These are phyloP conservation scores for Drosophila multiciliata DNA, from an alignment of 2,888 invertebrate genomes.

Conservation along the genomic window DNA sequence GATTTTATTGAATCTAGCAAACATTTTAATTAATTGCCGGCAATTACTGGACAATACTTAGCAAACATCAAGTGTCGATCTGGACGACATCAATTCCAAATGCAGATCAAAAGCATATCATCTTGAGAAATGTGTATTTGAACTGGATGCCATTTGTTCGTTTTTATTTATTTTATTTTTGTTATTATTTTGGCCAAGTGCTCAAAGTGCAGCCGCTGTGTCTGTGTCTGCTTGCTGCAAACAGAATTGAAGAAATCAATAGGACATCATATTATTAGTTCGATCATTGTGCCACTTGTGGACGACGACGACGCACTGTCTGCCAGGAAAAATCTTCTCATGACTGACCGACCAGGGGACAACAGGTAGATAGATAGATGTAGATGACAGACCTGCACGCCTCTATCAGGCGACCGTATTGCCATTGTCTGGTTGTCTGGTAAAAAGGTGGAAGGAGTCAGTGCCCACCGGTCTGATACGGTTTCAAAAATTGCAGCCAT, in stretches of 20 bases:
- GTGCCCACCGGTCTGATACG: conserved; percentile 61
- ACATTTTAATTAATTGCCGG: conserved; percentile 64
- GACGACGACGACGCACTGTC: conserved; percentile 70
- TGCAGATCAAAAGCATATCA: conserved; percentile 49
- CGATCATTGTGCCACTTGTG: conserved; percentile 67
- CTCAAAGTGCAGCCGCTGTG: conserved; percentile 49
- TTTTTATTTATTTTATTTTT: neutral
- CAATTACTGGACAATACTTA: conserved; percentile 56
- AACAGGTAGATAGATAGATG: conserved; percentile 52
- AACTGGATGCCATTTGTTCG: conserved; percentile 33
- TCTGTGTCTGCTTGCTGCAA: conserved; percentile 41
- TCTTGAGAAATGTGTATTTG: conserved; percentile 64
- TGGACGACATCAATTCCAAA: conserved; percentile 34
- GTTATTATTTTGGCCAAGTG: conserved; percentile 36
- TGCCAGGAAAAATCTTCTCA: conserved; percentile 76
- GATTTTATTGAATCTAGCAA: conserved; percentile 13
- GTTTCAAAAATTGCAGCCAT: conserved; percentile 65
- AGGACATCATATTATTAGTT: conserved; percentile 59
- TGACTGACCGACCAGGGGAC: conserved; percentile 49
- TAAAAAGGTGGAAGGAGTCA: conserved; percentile 45
- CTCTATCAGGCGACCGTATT: conserved; percentile 82
- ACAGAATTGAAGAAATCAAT: conserved; percentile 50
- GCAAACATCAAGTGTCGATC: conserved; percentile 33
- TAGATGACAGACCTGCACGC: conserved; percentile 83
- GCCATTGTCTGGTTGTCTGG: conserved; percentile 70